A percentile compares a stretch with the other conserved stretches of the same genome.
Evolutionary conservation across 2,888 invertebrate species (phyloP).

Genomic region (Xylota sylvarum): DNA sequence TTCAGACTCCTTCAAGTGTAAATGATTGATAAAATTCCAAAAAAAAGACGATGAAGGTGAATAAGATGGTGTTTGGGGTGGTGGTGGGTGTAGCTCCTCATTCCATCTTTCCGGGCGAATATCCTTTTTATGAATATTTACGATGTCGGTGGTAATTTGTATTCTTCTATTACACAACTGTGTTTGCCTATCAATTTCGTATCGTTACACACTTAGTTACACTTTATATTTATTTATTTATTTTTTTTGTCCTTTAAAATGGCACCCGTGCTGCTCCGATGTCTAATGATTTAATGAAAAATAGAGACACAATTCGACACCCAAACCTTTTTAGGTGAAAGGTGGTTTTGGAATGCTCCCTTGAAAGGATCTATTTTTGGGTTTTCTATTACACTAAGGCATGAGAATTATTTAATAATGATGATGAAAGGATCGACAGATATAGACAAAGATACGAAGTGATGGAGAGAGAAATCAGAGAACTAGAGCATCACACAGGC

Average conservation of each 20-base stretch:
- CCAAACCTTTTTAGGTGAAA: background rate
- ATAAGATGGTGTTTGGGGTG: background rate
- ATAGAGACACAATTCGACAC: conserved; percentile 8
- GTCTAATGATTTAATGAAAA: conserved; percentile 48
- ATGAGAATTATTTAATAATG: conserved; percentile 40
- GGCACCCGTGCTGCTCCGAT: background rate
- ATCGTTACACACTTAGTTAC: conserved; percentile 49
- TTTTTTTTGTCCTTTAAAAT: background rate
- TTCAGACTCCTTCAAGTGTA: conserved; percentile 44
- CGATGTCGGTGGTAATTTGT: conserved; percentile 40
- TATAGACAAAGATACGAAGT: background rate
- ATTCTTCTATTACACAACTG: conserved; percentile 10
- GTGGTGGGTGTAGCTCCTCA: no score
- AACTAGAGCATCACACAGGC: conserved; percentile 2
- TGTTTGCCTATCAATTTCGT: conserved; percentile 60
- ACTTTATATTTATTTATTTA: background rate
- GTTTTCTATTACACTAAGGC: conserved; percentile 26
- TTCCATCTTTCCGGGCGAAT: background rate
- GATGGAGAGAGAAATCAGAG: conserved; percentile 9
- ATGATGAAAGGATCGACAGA: conserved; percentile 31
- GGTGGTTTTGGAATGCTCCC: background rate
- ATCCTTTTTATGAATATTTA: conserved; percentile 51
- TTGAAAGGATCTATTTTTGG: conserved; percentile 33
- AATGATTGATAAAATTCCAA: conserved; percentile 66
- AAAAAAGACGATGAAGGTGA: conserved; percentile 37